Evolutionary conservation across 2,797 vertebrate genomes (phyloP).

Genomic region (Cercopithecus hamlyni): DNA sequence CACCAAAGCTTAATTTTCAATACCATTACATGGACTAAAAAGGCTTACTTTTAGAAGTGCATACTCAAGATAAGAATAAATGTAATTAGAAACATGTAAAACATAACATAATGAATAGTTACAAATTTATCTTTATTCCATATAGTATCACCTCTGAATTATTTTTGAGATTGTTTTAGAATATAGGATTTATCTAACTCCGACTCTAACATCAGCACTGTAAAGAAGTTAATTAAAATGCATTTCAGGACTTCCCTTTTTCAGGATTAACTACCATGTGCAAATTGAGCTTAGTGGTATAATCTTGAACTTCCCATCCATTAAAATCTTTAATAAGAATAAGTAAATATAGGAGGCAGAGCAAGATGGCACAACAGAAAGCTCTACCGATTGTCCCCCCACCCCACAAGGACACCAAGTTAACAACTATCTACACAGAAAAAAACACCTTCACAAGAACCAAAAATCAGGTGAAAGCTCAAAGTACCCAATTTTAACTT

Average conservation of each 20-base stretch:
- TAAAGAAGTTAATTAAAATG: not conserved
- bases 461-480: no score
- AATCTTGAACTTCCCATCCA: not conserved
- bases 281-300: not conserved
- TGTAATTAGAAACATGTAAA: not conserved
- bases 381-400: no score
- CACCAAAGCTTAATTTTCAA: not conserved
- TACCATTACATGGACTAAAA: not conserved
- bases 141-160: not conserved
- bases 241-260: not conserved
- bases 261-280: conserved; percentile 26
- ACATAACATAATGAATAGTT: not conserved
- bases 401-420: no score
- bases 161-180: conserved; percentile 10
- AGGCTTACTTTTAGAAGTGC: not conserved
- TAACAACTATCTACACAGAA: no score
- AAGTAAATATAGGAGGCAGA: not conserved
- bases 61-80: not conserved
- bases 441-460: no score
- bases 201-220: not conserved
- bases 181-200: conserved; percentile 21
- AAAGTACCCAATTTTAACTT: no score
- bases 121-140: not conserved
- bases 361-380: no score
- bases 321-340: not conserved